Percentiles rank a stretch among this genome's conserved stretches.
These are phyloP conservation scores for Harlomillsia oculata DNA, from an alignment of 1,140 invertebrate species.

Conservation along the genomic window DNA sequence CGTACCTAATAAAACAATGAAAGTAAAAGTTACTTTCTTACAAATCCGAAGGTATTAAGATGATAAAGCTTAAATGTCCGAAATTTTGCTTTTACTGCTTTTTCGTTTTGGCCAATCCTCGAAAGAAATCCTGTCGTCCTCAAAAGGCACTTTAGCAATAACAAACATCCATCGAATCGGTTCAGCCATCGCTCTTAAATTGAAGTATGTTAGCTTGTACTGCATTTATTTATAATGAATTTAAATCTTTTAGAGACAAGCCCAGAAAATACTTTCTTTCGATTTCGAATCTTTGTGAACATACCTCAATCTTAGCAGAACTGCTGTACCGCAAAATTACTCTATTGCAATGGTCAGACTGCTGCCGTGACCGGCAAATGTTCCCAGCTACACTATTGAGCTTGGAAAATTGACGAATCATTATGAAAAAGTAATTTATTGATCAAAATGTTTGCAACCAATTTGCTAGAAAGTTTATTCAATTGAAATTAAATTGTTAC, in stretches of 20 bases:
- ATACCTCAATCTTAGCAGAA: too few relatives aligned
- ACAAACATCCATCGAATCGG: constrained; percentile 56
- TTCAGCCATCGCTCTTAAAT: constrained; percentile 56
- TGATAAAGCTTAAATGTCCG: neutral
- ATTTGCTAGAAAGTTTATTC: too few relatives aligned
- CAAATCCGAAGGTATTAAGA: neutral
- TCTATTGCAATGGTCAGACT: too few relatives aligned
- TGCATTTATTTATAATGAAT: constrained; percentile 5
- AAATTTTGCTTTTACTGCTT: neutral
- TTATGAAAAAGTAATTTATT: too few relatives aligned
- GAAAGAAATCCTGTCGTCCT: constrained; percentile 51
- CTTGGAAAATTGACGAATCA: too few relatives aligned
- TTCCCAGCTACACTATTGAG: too few relatives aligned
- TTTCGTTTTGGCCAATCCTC: constrained; percentile 41
- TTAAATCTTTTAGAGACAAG: neutral
- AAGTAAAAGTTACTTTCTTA: neutral
- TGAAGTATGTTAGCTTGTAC: constrained; percentile 59
- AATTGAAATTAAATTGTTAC: too few relatives aligned
- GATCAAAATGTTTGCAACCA: too few relatives aligned
- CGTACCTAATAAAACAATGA: neutral
- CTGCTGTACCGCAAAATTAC: too few relatives aligned
- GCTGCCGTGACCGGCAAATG: too few relatives aligned
- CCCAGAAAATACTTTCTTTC: neutral
- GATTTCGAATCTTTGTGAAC: neutral
- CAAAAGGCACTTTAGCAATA: constrained; percentile 53